A percentile compares a stretch with the other conserved stretches of the same genome.
These are phyloP conservation scores for Tylochromis polylepis DNA, from an alignment of 2,113 vertebrate species.

Conservation along the genomic window DNA sequence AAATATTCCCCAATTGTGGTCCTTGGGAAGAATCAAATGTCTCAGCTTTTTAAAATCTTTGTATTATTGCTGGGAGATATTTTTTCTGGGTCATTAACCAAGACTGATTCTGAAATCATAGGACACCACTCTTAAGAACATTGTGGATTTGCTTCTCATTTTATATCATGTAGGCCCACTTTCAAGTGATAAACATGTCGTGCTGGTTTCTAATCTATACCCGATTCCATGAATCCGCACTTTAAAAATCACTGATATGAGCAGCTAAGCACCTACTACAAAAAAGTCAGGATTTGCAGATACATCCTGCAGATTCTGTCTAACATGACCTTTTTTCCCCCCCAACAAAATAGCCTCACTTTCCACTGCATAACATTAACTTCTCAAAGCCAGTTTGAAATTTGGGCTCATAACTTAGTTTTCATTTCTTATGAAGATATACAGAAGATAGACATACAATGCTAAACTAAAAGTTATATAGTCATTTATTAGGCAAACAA, in stretches of 20 bases:
- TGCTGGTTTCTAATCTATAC: background rate
- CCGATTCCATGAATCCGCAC: background rate
- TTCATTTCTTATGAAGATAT: background rate
- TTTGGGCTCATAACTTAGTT: background rate
- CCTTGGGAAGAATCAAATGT: background rate
- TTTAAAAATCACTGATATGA: background rate
- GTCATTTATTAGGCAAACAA: too few relatives aligned
- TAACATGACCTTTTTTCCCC: rapidly evolving
- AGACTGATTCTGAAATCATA: background rate
- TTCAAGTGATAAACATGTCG: background rate
- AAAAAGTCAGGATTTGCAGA: background rate
- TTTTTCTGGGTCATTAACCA: background rate
- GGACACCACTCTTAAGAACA: background rate
- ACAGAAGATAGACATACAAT: too few relatives aligned
- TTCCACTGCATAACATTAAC: background rate
- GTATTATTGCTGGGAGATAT: background rate
- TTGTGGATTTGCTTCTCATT: background rate
- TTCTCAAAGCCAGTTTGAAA: background rate
- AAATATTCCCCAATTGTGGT: background rate
- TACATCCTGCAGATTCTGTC: background rate
- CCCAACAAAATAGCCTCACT: background rate
- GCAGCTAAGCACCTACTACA: background rate
- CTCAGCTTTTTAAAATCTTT: background rate
- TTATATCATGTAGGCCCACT: background rate
- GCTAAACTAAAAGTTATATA: too few relatives aligned